Conservation (phyloP, 2,797 vertebrate species). For the Hozukius guyotensis region DNA sequence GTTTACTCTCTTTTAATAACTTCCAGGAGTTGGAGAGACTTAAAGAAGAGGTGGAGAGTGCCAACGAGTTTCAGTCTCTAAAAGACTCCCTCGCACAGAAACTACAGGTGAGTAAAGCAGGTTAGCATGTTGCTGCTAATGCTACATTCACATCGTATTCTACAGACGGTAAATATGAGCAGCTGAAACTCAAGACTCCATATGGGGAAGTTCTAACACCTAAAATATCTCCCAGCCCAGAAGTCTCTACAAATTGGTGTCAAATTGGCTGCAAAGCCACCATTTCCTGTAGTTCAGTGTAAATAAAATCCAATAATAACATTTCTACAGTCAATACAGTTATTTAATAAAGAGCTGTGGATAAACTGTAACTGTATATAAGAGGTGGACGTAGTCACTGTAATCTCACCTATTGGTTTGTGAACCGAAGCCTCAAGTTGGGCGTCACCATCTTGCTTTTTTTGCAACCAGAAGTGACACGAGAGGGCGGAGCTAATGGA, state of each 20-base stretch:
- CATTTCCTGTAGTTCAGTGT: background rate
- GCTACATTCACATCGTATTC: background rate
- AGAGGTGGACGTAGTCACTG: too few species aligned
- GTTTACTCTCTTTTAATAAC: background rate
- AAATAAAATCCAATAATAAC: background rate
- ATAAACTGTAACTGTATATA: too few species aligned
- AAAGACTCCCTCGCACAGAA: slow-evolving; percentile 90
- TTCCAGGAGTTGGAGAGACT: slow-evolving; percentile 93
- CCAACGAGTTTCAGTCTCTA: slow-evolving; percentile 90
- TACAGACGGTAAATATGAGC: background rate
- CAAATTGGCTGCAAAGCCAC: background rate
- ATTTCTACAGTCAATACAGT: background rate
- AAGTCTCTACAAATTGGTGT: background rate
- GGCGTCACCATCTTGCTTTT: too few species aligned
- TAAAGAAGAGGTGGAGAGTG: slow-evolving; percentile 92
- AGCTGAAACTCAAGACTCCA: background rate
- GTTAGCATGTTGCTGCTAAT: background rate
- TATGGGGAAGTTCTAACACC: background rate
- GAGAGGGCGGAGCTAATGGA: too few species aligned
- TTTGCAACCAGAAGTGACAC: too few species aligned
- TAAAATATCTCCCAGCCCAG: too few species aligned
- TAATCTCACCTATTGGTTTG: too few species aligned
- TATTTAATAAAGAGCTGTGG: too few species aligned
- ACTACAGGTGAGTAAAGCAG: slow-evolving; percentile 82
- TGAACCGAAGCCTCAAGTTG: too few species aligned